Conservation (phyloP, 1,140 invertebrate genomes). For the Orius insidiosus region DNA sequence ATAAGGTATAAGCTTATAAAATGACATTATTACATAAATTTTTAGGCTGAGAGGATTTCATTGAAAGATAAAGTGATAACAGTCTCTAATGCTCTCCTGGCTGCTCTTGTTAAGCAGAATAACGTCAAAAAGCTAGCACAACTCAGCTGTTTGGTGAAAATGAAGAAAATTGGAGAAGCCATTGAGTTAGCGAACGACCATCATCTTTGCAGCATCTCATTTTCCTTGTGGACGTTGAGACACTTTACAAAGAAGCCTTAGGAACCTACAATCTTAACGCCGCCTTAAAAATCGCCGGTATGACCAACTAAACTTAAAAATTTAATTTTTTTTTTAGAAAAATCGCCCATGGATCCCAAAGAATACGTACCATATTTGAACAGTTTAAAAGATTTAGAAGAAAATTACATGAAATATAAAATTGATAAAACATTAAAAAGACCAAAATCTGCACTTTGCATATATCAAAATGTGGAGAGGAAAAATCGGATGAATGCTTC, state of each 20-base stretch:
- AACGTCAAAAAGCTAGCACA: constrained; percentile 42
- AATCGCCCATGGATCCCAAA: constrained; percentile 80
- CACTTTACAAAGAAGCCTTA: constrained; percentile 66
- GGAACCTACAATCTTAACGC: constrained; percentile 78
- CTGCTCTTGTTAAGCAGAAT: constrained; percentile 32
- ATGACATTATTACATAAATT: constrained; percentile 1
- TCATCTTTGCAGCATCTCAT: constrained; percentile 60
- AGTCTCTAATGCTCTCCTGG: constrained; percentile 35
- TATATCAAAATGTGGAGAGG: constrained; percentile 42
- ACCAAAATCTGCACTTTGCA: constrained; percentile 54
- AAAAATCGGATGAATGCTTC: constrained; percentile 45
- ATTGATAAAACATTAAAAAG: constrained; percentile 71
- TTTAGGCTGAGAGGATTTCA: constrained; percentile 10
- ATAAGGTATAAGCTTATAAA: constrained; percentile 23
- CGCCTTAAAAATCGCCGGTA: constrained; percentile 42
- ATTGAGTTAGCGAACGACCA: constrained; percentile 17
- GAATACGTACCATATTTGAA: constrained; percentile 85
- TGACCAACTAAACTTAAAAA: too few relatives aligned
- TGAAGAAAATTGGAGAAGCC: constrained; percentile 34
- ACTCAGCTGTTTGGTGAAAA: constrained; percentile 55
- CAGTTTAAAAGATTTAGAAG: constrained; percentile 47
- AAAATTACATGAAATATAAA: constrained; percentile 50
- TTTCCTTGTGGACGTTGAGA: constrained; percentile 69
- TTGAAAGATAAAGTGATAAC: constrained; percentile 30
- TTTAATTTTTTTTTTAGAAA: constrained; percentile 46